These are phyloP conservation scores for Caenorhabditis panamensis DNA, from an alignment of 2,888 invertebrate species.

Conservation along the genomic window DNA sequence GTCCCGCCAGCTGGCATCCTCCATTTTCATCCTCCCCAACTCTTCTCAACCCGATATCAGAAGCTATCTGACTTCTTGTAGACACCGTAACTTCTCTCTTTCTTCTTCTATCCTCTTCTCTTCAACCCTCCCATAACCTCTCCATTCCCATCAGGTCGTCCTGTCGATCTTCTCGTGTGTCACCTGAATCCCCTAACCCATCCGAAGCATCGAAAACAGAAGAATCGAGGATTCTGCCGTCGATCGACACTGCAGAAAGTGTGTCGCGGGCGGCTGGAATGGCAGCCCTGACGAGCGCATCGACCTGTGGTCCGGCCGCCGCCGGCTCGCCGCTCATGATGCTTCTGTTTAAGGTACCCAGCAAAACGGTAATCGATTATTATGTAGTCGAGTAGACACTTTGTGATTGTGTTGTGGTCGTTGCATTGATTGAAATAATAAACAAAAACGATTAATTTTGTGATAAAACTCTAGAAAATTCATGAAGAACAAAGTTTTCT, in stretches of 20 bases:
- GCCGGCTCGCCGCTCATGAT: conserved; percentile 61
- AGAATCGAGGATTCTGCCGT: not conserved
- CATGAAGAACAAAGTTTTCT: not conserved
- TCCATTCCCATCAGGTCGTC: too few species aligned
- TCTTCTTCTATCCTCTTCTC: too few species aligned
- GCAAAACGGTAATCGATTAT: conserved; percentile 36
- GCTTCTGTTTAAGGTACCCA: conserved; percentile 63
- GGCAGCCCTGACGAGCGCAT: conserved; percentile 52
- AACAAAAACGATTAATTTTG: too few species aligned
- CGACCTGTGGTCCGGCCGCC: conserved; percentile 42
- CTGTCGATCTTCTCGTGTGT: too few species aligned
- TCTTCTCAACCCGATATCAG: too few species aligned
- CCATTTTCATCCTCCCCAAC: too few species aligned
- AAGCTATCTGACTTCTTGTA: too few species aligned
- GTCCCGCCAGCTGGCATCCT: too few species aligned
- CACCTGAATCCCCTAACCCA: not conserved
- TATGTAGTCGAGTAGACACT: not conserved
- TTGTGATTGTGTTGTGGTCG: not conserved
- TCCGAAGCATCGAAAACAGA: not conserved
- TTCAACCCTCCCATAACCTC: too few species aligned
- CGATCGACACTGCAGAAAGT: not conserved
- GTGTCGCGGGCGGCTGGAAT: conserved; percentile 4
- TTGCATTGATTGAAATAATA: too few species aligned
- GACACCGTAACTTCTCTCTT: too few species aligned
- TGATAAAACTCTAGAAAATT: not conserved